Base-by-base conservation (phyloP, 1,140 invertebrate genomes). In the Pogonus chalceus region DNA sequence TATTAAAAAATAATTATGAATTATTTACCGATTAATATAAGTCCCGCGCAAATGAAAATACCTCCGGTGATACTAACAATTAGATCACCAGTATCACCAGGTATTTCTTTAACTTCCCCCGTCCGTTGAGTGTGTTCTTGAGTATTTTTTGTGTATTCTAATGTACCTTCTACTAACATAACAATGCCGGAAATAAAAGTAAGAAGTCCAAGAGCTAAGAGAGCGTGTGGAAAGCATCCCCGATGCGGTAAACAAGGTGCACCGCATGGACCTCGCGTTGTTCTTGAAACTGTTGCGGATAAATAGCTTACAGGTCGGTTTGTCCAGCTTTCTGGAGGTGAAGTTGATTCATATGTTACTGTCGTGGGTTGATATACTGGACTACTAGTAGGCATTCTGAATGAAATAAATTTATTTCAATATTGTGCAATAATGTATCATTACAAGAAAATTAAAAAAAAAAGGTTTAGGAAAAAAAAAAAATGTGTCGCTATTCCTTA, bases 281-380 rank as follows among this genome's bases (percentile, higher is more conserved):
- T 73, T 72, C 69, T 72, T 57, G 72, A 72, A 59, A 79, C 72
- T 24, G 74, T 69, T 18, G 76, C 73, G 52, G 74, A 76, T 61
- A 79, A 72, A 65, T 79, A 79, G 60, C 76, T 77, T 61, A 78
- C 76, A 10, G 77, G 76, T 55, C 76, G 72, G 26, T 70, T 58
- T 26, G 66, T 59, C 65, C 68, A 67, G 23, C 60, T 52, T 1
- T 67, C 65, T 69, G 72, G 62, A 62, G 72, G 35, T 71, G 74
- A 61, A 78, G 77, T 57, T 73, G 76, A 56, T 62, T 83, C 81
- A 65, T 83, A 84, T 50, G 80, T 81, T 35, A 83, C 81, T 53
- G 82, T 84, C 46, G 82, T 84, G 0, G 82, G 81, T 65, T 83
- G 82, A 69, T 84, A 84, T 21, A 84, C 81, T 43, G 80, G 79